Conservation (phyloP, 2,797 vertebrate species). For the Sphenopsis melanotis region DNA sequence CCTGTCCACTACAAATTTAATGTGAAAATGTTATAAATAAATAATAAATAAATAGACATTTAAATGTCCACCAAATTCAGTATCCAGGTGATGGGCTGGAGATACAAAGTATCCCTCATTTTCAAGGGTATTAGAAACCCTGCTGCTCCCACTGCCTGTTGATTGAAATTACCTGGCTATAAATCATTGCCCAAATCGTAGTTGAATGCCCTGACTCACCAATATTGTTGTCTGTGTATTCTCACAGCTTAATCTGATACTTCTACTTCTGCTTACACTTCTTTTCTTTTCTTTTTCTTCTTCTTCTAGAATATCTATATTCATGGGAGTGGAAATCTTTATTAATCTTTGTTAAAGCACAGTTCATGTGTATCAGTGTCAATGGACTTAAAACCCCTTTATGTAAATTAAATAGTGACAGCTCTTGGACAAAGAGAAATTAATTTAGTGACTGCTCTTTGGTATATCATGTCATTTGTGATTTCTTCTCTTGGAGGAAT, state of each 20-base stretch:
- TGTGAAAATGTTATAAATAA: background rate
- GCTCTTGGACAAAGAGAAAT: background rate
- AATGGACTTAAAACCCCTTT: background rate
- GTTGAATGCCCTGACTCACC: background rate
- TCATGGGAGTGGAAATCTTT: background rate
- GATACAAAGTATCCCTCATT: background rate
- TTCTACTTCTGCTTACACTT: background rate
- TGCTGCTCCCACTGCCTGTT: background rate
- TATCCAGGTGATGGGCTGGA: background rate
- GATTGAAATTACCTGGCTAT: background rate
- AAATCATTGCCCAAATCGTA: background rate
- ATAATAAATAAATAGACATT: background rate
- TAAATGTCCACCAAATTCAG: background rate
- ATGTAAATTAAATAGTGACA: background rate
- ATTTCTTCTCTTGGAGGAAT: background rate
- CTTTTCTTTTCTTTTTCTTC: background rate
- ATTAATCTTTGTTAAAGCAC: background rate
- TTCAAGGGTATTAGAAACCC: background rate
- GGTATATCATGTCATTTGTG: background rate
- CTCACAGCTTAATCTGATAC: background rate
- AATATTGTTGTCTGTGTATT: background rate
- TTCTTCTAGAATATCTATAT: background rate
- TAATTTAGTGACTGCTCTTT: background rate
- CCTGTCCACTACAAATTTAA: background rate
- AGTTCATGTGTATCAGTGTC: background rate